phyloP scores from a whole-genome alignment of 2,888 invertebrate genomes.

The Marasmarcha lunaedactyla region DNA sequence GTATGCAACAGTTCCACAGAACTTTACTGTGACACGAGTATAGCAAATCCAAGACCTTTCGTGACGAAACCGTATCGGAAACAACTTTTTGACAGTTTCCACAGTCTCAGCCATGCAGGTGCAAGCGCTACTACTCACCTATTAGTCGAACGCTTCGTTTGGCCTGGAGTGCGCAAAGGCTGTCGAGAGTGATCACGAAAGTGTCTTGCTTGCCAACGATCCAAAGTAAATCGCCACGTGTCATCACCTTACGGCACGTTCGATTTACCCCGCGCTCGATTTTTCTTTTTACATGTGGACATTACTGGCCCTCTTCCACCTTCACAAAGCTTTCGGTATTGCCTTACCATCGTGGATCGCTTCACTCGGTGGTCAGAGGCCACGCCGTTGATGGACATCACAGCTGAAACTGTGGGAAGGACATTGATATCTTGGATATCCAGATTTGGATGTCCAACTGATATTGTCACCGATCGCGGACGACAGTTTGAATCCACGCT shows the following conservation, averaged over 20 bases:
- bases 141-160: constrained; percentile 11
- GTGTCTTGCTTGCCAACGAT: constrained; percentile 10
- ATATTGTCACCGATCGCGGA: constrained; percentile 19
- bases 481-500: constrained; percentile 23
- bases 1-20: not conserved
- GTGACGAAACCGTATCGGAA: not conserved
- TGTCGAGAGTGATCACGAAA: constrained; percentile 10
- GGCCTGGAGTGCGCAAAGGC: constrained; percentile 13
- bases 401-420: constrained; percentile 28
- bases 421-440: constrained; percentile 37
- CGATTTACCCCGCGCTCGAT: constrained; percentile 17
- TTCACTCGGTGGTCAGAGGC: constrained; percentile 35
- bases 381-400: constrained; percentile 26
- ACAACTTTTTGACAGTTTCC: not conserved
- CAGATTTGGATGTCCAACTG: constrained; percentile 33
- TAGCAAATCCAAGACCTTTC: not conserved
- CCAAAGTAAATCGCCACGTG: constrained; percentile 10
- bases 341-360: constrained; percentile 21
- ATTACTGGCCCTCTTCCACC: constrained; percentile 17
- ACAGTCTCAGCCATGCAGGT: not conserved
- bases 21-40: not conserved
- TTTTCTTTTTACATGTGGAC: constrained; percentile 28
- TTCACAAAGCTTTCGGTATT: constrained; percentile 16
- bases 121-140: not conserved
- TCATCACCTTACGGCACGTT: constrained; percentile 9